phyloP scores from a whole-genome alignment of 2,113 vertebrate species.

The Athene cunicularia region DNA sequence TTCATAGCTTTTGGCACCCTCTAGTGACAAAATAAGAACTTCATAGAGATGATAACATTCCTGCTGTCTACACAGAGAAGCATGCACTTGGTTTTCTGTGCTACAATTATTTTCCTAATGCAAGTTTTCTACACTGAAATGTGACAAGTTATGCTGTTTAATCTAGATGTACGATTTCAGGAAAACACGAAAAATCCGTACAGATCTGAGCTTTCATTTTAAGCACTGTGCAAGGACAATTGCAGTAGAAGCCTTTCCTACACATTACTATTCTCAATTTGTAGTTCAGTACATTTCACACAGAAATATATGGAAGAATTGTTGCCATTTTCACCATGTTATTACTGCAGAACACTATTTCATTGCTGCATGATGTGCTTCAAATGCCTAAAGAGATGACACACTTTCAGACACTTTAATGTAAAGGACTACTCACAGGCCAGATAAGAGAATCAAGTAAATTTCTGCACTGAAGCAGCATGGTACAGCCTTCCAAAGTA shows the following conservation, averaged over 20 bases:
- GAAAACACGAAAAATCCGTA: neutral
- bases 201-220: neutral
- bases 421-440: neutral
- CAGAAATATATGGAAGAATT: neutral
- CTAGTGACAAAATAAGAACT: neutral
- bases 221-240: neutral
- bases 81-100: too few species aligned
- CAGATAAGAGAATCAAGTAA: neutral
- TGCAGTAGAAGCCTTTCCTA: neutral
- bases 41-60: neutral
- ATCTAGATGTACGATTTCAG: neutral
- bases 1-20: constrained; percentile 15
- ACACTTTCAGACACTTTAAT: neutral
- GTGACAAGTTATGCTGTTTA: neutral
- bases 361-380: neutral
- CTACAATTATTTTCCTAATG: neutral
- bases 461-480: neutral
- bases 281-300: neutral
- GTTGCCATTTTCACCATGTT: neutral
- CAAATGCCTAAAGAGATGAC: neutral
- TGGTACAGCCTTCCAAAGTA: neutral
- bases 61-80: neutral
- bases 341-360: neutral
- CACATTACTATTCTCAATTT: neutral
- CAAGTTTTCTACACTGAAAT: neutral